Base-by-base conservation (phyloP, 2,888 invertebrate species). In the Gandaritis pyraliata region DNA sequence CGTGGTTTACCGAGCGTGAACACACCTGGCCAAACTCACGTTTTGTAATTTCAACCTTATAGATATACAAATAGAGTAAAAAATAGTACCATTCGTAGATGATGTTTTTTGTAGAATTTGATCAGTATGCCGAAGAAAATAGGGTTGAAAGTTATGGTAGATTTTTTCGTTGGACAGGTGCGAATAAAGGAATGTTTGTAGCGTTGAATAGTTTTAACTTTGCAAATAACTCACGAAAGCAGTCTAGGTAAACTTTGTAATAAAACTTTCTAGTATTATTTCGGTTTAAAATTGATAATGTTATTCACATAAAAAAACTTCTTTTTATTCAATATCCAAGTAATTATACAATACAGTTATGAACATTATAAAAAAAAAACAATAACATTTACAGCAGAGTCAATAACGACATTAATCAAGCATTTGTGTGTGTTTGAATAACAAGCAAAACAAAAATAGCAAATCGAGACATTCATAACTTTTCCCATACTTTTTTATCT, bases 1-100 rank as follows among this genome's bases (percentile, higher is more conserved):
- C 51, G 83, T 86, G 84, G 72, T 73, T 76, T 85, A 85, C 85
- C 83, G 77, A 86, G 70, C 87, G 81, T 88, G 76, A 85, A 82
- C 70, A 68, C 89, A 90, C 89, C 88, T 88, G 88, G 88, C 66
- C 72, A 77, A 64, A 41, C 65, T 72, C 62, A 63, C 71, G 69
- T 2, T 1, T 10, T 3, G 10, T 11, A 67, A 33, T 49, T 48
- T 55, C 5, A 36, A 18, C 66, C 56, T 50, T 73, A 68, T 36
- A 2, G 1, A 11, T 2, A 13, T 13, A 5, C 1, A 2, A 16
- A 38, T 69, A 71, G 15, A 48, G 64, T 68, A 61, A 8, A 23
- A n/a, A 64, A 54, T 16, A 16, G n/a, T 38, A 23, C 18, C 13
- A 41, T 39, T 48, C 38, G 36, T 38, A 13, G 12, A 13, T 16